A percentile compares a stretch with the other conserved stretches of the same genome.
These are phyloP conservation scores for Bombus superbus DNA, from an alignment of 1,140 invertebrate genomes.

Conservation along the genomic window DNA sequence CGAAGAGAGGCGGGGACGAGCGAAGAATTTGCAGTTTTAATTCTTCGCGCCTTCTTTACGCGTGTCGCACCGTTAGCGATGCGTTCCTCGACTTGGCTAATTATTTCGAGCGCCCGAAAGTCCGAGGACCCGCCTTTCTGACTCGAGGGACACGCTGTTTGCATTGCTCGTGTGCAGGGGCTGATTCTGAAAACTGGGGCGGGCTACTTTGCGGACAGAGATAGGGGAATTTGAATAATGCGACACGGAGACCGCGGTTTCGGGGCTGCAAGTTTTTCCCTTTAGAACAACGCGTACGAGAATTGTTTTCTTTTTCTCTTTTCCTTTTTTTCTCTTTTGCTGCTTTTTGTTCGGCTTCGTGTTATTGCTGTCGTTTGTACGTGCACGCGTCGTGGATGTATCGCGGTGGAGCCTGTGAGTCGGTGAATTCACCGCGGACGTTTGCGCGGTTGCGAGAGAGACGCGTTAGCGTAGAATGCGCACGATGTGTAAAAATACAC, in stretches of 20 bases:
- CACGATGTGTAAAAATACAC: too few relatives aligned
- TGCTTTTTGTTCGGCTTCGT: not conserved
- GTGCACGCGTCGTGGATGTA: too few relatives aligned
- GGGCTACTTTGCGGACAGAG: not conserved
- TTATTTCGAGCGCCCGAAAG: conserved; percentile 24
- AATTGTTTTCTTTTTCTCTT: not conserved
- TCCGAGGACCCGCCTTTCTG: not conserved
- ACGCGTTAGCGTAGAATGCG: too few relatives aligned
- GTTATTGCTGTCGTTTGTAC: not conserved
- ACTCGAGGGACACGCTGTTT: not conserved
- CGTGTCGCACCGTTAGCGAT: not conserved
- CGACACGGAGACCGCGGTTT: not conserved
- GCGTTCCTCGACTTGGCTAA: not conserved
- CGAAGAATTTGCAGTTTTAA: conserved; percentile 39
- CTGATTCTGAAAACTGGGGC: not conserved
- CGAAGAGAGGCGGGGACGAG: not conserved
- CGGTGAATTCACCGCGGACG: too few relatives aligned
- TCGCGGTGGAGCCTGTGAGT: too few relatives aligned
- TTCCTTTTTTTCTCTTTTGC: not conserved
- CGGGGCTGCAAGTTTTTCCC: not conserved
- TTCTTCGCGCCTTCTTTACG: conserved; percentile 37
- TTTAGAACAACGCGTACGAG: not conserved
- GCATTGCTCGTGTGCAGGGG: not conserved
- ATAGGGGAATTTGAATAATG: conserved; percentile 6
- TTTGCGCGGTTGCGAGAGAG: too few relatives aligned